phyloP scores from a whole-genome alignment of 1,140 invertebrate genomes.

The Nephotettix cincticeps region DNA sequence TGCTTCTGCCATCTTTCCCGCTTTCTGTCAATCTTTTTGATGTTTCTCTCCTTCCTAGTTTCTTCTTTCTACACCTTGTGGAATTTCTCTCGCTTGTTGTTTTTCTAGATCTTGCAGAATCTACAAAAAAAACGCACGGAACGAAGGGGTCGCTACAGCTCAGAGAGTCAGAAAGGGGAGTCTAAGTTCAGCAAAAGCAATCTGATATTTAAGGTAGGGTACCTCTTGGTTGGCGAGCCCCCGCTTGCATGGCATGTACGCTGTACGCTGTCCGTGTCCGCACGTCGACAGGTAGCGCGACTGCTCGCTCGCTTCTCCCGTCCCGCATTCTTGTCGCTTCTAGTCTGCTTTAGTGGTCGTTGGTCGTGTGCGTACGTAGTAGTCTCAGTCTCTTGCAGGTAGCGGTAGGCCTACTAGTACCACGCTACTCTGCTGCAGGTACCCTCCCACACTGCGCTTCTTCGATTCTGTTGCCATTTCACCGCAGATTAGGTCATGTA shows the following conservation, averaged over 20 bases:
- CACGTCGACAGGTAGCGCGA: neutral
- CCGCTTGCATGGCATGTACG: constrained; percentile 14
- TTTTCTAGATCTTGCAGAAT: constrained; percentile 95
- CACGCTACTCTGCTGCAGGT: no score
- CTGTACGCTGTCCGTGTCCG: neutral
- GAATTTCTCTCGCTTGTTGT: constrained; percentile 41
- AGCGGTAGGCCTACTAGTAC: no score
- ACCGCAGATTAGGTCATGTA: no score
- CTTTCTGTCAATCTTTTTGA: constrained; percentile 32
- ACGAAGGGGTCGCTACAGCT: constrained; percentile 87
- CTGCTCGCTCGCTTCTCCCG: neutral
- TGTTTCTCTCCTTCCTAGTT: constrained; percentile 42
- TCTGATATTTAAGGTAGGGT: constrained; percentile 97
- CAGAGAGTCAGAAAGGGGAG: constrained; percentile 83
- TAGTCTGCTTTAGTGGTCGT: constrained; percentile 12
- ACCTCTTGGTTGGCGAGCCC: constrained; percentile 51
- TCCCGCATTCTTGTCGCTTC: constrained; percentile 12
- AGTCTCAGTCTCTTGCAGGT: no score
- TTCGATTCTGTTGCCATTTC: neutral
- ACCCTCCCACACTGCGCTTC: no score
- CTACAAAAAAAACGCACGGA: constrained; percentile 95
- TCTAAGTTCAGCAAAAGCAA: constrained; percentile 88
- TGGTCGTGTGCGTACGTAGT: no score
- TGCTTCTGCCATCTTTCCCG: constrained; percentile 28
- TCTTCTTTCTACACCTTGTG: constrained; percentile 47